Evolutionary conservation across 2,113 vertebrate genomes (phyloP).

Genomic region (Anarrhichthys ocellatus): DNA sequence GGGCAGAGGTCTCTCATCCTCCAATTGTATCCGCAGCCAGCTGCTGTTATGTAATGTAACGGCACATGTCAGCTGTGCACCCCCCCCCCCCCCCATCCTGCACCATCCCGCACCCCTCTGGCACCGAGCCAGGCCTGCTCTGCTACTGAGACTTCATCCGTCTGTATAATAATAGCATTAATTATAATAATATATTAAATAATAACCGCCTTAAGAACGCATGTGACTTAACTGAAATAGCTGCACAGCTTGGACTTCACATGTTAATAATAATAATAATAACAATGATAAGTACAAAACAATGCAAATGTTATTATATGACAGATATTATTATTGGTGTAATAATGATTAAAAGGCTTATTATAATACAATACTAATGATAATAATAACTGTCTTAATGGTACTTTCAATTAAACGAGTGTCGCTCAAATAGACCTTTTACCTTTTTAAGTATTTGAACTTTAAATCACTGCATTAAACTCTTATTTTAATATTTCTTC

Average conservation of each 20-base stretch:
- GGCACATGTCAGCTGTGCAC: conserved; percentile 57
- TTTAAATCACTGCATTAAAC: too few species aligned
- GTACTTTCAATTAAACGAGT: background rate
- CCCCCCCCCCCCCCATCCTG: conserved; percentile 16
- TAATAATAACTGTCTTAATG: background rate
- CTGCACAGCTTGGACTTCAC: too few species aligned
- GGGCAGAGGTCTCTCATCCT: conserved; percentile 48
- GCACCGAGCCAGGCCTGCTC: conserved; percentile 33
- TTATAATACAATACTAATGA: background rate
- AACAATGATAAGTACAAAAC: too few species aligned
- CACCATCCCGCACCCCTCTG: conserved; percentile 66
- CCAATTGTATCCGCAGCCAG: conserved; percentile 50
- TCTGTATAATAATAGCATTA: background rate
- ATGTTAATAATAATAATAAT: background rate
- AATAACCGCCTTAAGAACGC: background rate
- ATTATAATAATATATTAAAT: too few species aligned
- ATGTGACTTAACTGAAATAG: background rate
- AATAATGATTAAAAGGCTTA: too few species aligned
- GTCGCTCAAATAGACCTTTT: background rate
- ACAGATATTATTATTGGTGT: too few species aligned
- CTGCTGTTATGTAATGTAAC: conserved; percentile 81
- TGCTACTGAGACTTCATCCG: background rate
- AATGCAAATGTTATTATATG: too few species aligned
- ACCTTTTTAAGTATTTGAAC: background rate
- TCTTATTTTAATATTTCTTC: background rate